Conservation (phyloP, 2,797 vertebrate species). For the Hafferia zeledoni region DNA sequence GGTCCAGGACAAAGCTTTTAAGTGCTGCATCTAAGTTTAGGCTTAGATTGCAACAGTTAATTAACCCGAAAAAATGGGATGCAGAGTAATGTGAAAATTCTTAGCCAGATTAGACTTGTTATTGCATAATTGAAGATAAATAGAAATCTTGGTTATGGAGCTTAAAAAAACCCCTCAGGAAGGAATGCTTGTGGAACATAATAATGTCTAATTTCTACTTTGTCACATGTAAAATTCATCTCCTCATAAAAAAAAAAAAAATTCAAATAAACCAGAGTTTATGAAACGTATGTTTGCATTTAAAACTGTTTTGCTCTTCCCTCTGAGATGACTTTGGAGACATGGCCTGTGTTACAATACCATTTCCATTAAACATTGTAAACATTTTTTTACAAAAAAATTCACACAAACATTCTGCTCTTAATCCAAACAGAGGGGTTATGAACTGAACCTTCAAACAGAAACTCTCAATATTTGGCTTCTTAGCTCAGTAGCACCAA, state of each 20-base stretch:
- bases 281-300: conserved; percentile 48
- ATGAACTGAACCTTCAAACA: conserved; percentile 73
- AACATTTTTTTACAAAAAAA: conserved; percentile 34
- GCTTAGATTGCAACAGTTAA: not conserved
- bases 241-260: not conserved
- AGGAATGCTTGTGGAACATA: not conserved
- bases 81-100: not conserved
- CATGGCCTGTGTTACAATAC: not conserved
- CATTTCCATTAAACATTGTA: conserved; percentile 47
- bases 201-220: not conserved
- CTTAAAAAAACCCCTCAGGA: not conserved
- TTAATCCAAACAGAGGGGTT: conserved; percentile 48
- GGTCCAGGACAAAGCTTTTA: not conserved
- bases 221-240: conserved; percentile 2
- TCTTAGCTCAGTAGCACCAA: conserved; percentile 69
- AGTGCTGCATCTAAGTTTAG: not conserved
- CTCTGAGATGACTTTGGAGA: conserved; percentile 56
- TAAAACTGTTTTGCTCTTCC: conserved; percentile 43
- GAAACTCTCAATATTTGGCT: conserved; percentile 69
- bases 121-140: not conserved
- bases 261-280: conserved; percentile 42
- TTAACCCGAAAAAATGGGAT: not conserved
- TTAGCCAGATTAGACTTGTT: not conserved
- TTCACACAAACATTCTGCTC: conserved; percentile 52
- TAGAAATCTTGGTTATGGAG: not conserved